Evolutionary conservation across 1,140 invertebrate genomes (phyloP).

Genomic region (Stegodyphus mimosarum): DNA sequence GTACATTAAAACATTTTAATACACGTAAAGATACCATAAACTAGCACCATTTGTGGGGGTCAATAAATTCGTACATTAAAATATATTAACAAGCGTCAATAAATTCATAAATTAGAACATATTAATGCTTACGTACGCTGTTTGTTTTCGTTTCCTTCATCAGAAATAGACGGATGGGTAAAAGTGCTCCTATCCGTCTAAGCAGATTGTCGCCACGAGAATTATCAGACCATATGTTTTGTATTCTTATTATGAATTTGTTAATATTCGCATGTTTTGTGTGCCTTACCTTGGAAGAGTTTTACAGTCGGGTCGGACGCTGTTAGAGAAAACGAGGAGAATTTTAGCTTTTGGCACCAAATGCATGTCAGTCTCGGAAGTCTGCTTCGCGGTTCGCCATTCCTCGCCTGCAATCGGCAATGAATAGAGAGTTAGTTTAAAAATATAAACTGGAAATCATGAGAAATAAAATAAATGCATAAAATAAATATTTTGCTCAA

Average conservation of each 20-base stretch:
- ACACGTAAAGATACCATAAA: neutral
- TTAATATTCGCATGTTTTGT: no score
- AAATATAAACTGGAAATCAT: no score
- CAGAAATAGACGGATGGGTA: no score
- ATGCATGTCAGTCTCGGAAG: conserved; percentile 81
- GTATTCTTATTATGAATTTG: no score
- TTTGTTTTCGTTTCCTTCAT: no score
- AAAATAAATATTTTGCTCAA: no score
- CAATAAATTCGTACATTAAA: neutral
- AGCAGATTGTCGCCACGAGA: no score
- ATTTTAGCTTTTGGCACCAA: conserved; percentile 79
- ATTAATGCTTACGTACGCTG: no score
- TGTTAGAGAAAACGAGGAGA: conserved; percentile 79
- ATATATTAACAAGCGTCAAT: neutral
- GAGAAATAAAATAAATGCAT: no score
- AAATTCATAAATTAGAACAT: neutral
- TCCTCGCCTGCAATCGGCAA: conserved; percentile 74
- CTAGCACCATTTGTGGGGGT: neutral
- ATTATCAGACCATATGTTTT: no score
- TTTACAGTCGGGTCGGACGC: conserved; percentile 81
- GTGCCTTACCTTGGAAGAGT: conserved; percentile 75
- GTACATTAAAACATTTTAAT: neutral
- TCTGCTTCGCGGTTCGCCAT: conserved; percentile 79
- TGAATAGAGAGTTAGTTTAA: no score
- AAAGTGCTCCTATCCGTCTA: no score